These are phyloP conservation scores for Takifugu bimaculatus DNA, from an alignment of 2,113 vertebrate species.

Conservation along the genomic window DNA sequence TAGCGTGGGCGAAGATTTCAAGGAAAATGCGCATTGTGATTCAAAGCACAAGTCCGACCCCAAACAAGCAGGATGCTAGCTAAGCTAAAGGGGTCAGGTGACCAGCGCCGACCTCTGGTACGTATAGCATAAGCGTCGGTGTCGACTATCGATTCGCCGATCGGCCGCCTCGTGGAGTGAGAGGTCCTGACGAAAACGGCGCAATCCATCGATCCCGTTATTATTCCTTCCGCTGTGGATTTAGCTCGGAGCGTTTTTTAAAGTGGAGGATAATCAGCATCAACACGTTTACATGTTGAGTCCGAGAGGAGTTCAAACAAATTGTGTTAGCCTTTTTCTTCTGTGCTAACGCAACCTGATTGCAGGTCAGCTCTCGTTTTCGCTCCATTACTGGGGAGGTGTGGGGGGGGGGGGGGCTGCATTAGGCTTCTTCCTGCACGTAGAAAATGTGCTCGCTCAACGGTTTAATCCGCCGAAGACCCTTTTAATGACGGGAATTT, in stretches of 20 bases:
- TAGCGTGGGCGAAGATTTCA: too few species aligned
- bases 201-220: conserved; percentile 9
- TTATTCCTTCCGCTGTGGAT: conserved; percentile 19
- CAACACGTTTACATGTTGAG: too few species aligned
- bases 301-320: too few species aligned
- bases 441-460: conserved; percentile 64
- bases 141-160: not conserved
- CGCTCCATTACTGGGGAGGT: conserved; percentile 58
- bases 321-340: too few species aligned
- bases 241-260: not conserved
- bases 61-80: too few species aligned
- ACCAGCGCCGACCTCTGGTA: not conserved
- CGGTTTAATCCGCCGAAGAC: conserved; percentile 56
- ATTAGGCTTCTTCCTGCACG: conserved; percentile 52
- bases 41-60: too few species aligned
- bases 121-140: not conserved
- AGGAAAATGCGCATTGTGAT: too few species aligned
- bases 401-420: conserved; percentile 52
- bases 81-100: too few species aligned
- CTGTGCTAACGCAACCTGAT: conserved; percentile 24
- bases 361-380: conserved; percentile 46
- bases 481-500: conserved; percentile 64
- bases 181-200: not conserved
- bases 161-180: not conserved
- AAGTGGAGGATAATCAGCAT: too few species aligned